Evolutionary conservation across 2,888 invertebrate genomes (phyloP).

Genomic region (Acronicta alni): DNA sequence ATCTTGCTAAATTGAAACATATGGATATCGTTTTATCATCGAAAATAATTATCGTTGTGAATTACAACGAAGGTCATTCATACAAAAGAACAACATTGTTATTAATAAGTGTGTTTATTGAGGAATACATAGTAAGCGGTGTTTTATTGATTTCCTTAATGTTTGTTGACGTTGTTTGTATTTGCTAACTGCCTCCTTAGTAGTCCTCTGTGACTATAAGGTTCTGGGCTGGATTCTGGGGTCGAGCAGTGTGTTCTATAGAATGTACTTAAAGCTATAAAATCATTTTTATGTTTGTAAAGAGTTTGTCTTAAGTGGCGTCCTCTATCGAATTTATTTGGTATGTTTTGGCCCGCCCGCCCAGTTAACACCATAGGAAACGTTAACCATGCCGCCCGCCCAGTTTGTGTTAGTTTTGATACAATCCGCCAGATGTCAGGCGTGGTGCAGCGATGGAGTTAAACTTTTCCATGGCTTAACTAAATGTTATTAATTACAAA

Average conservation of each 20-base stretch:
- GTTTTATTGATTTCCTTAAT: slow-evolving; percentile 15
- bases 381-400: slow-evolving; percentile 31
- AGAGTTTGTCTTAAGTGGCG: slow-evolving; percentile 13
- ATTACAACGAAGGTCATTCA: slow-evolving; percentile 34
- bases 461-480: background rate
- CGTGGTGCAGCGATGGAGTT: background rate
- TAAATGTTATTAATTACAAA: no score
- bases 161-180: slow-evolving; percentile 21
- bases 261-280: no score
- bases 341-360: slow-evolving; percentile 30
- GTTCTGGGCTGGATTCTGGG: no score
- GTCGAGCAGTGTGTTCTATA: no score
- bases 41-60: slow-evolving; percentile 19
- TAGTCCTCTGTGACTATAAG: no score
- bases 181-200: no score
- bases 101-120: slow-evolving; percentile 31
- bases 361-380: slow-evolving; percentile 26
- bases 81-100: slow-evolving; percentile 26
- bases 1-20: slow-evolving; percentile 39
- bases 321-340: slow-evolving; percentile 34
- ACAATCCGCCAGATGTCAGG: slow-evolving; percentile 41
- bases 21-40: slow-evolving; percentile 40
- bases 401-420: slow-evolving; percentile 21
- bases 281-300: no score
- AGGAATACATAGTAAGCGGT: slow-evolving; percentile 8